Conservation (phyloP, 2,113 vertebrate genomes). For the Gopherus evgoodei region DNA sequence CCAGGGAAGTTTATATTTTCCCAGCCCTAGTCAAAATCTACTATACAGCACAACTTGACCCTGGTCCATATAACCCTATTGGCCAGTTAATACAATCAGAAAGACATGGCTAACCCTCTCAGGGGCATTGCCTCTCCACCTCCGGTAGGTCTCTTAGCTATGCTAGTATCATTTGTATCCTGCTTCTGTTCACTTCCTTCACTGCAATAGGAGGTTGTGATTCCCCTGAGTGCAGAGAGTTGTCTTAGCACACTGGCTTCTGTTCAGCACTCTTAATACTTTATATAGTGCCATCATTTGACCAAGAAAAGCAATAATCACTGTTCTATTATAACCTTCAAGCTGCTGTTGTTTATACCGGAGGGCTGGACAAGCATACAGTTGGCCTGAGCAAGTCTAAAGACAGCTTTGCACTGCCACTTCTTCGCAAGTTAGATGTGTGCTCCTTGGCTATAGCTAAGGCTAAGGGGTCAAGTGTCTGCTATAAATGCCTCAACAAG, state of each 20-base stretch:
- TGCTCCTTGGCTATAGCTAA: neutral
- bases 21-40: neutral
- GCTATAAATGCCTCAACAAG: neutral
- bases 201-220: neutral
- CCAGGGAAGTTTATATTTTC: neutral
- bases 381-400: neutral
- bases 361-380: neutral
- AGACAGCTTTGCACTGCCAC: neutral
- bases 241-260: neutral
- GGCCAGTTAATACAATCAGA: neutral
- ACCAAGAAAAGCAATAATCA: neutral
- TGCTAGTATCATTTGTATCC: neutral
- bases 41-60: neutral
- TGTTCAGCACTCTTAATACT: neutral
- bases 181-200: neutral
- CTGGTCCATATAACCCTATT: neutral
- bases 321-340: neutral
- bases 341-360: neutral
- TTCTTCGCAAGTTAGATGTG: neutral
- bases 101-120: neutral
- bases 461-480: neutral
- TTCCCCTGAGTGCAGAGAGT: accelerated
- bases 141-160: neutral
- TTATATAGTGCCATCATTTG: neutral
- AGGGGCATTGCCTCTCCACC: neutral